phyloP scores from a whole-genome alignment of 2,113 vertebrate species.

The Oplegnathus fasciatus region DNA sequence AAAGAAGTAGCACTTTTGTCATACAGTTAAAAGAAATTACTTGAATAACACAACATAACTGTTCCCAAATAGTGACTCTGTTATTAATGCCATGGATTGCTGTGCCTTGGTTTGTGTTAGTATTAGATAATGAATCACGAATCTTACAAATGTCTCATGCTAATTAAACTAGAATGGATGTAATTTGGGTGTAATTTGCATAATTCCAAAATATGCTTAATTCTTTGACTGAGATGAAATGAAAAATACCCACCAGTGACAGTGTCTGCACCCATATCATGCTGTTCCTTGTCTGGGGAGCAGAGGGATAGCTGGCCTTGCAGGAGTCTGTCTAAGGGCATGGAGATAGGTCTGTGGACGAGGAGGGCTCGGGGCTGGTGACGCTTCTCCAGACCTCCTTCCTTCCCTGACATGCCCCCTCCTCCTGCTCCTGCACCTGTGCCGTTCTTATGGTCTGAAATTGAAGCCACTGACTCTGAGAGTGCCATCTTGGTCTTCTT shows the following conservation, averaged over 20 bases:
- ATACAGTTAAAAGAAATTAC: not conserved
- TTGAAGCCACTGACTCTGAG: slow-evolving; percentile 83
- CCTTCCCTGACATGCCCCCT: slow-evolving; percentile 77
- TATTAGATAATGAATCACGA: not conserved
- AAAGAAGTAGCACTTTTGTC: not conserved
- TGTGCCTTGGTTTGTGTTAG: slow-evolving; percentile 1
- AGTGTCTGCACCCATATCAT: slow-evolving; percentile 75
- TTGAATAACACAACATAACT: not conserved
- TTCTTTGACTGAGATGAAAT: not conserved
- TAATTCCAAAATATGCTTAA: slow-evolving; percentile 9
- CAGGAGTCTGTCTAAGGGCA: slow-evolving; percentile 92
- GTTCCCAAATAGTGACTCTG: not conserved
- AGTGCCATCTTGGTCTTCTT: slow-evolving; percentile 95
- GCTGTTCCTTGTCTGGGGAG: slow-evolving; percentile 74
- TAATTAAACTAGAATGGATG: not conserved
- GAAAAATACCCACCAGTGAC: slow-evolving; percentile 85
- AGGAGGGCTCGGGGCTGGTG: slow-evolving; percentile 69
- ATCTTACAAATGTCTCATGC: not conserved
- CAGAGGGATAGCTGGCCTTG: slow-evolving; percentile 83
- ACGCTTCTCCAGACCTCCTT: slow-evolving; percentile 66
- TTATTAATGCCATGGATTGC: not conserved
- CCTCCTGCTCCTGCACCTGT: slow-evolving; percentile 79
- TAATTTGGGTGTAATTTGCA: slow-evolving; percentile 5
- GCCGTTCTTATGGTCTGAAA: slow-evolving; percentile 86
- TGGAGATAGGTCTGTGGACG: slow-evolving; percentile 91